Conservation (phyloP, 2,113 vertebrate genomes). For the Dipodomys stephensi region DNA sequence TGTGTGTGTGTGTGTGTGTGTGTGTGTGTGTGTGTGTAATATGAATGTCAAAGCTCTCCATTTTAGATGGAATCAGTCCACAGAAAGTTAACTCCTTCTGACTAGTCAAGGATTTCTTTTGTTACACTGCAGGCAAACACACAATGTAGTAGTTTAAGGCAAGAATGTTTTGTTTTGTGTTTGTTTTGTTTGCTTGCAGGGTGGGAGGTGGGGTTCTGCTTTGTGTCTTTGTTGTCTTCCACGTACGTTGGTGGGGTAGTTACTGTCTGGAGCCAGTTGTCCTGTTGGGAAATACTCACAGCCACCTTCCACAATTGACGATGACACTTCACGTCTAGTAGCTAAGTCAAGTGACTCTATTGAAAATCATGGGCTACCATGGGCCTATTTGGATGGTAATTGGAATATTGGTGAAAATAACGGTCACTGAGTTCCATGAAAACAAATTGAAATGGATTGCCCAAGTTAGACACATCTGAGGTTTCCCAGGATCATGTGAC, state of each 20-base stretch:
- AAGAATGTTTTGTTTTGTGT: background rate
- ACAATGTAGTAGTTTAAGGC: background rate
- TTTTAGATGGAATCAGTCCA: too few relatives aligned
- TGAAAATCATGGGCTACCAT: background rate
- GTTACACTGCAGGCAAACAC: background rate
- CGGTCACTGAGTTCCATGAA: background rate
- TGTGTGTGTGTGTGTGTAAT: too few relatives aligned
- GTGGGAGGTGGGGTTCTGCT: background rate
- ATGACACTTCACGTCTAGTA: background rate
- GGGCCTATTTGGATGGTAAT: background rate
- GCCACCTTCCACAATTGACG: background rate
- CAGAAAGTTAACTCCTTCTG: too few relatives aligned
- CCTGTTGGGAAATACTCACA: background rate
- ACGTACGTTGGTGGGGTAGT: background rate
- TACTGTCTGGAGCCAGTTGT: background rate
- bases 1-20: too few relatives aligned
- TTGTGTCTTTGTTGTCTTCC: background rate
- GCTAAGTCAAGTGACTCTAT: background rate
- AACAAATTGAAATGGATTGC: background rate
- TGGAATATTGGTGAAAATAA: slow-evolving; percentile 1
- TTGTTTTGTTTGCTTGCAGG: background rate
- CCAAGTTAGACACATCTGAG: background rate
- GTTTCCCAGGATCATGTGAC: background rate
- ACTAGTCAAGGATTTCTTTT: background rate
- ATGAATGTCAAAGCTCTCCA: background rate